Conservation (phyloP, 2,888 invertebrate genomes). For the Drosophila tripunctata region DNA sequence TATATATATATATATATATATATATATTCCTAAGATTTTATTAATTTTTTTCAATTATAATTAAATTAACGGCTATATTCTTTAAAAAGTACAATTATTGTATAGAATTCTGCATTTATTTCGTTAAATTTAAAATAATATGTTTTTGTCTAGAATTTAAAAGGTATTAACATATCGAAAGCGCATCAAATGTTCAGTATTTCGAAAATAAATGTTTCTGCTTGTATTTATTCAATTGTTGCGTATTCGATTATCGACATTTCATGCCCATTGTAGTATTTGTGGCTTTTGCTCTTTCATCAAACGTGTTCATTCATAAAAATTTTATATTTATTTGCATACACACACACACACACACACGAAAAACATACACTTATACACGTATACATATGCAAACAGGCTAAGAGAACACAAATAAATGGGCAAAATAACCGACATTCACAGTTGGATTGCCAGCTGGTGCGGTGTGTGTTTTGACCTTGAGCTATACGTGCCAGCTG, state of each 20-base stretch:
- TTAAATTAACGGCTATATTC: too few relatives aligned
- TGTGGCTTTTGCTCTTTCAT: slow-evolving; percentile 61
- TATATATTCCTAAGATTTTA: too few relatives aligned
- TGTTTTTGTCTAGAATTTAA: too few relatives aligned
- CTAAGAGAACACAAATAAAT: slow-evolving; percentile 27
- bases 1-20: too few relatives aligned
- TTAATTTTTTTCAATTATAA: too few relatives aligned
- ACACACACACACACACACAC: slow-evolving; percentile 26
- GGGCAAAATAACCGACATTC: slow-evolving; percentile 20
- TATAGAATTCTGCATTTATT: too few relatives aligned
- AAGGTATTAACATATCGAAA: too few relatives aligned
- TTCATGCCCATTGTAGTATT: slow-evolving; percentile 44
- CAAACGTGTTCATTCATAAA: slow-evolving; percentile 80
- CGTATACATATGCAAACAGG: slow-evolving; percentile 31
- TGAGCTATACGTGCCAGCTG: slow-evolving; percentile 61
- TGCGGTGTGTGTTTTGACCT: slow-evolving; percentile 55
- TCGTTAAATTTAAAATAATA: too few relatives aligned
- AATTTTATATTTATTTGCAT: slow-evolving; percentile 79
- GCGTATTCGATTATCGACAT: background rate
- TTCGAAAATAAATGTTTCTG: background rate
- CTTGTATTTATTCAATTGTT: slow-evolving; percentile 9
- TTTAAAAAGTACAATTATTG: too few relatives aligned
- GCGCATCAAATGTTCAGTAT: background rate
- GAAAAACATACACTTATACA: background rate
- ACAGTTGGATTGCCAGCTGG: slow-evolving; percentile 25